Percentiles rank a stretch among this genome's conserved stretches.
These are phyloP conservation scores for Sussaba pulchella DNA, from an alignment of 2,888 invertebrate genomes.

Conservation along the genomic window DNA sequence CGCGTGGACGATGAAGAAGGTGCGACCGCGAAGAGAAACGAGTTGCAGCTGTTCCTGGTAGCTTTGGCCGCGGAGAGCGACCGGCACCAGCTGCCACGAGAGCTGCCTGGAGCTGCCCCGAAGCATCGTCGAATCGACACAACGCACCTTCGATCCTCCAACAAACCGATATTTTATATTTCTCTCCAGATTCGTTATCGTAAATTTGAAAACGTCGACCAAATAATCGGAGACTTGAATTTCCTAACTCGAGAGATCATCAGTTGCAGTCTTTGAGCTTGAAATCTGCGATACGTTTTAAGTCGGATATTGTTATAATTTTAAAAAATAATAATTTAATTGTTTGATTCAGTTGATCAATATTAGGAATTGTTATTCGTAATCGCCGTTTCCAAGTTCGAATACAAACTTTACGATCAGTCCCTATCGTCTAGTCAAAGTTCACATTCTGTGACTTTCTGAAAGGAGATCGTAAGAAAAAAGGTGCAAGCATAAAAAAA, in stretches of 20 bases:
- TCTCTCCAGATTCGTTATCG: not conserved
- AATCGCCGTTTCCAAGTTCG: too few relatives aligned
- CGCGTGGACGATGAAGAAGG: constrained; percentile 31
- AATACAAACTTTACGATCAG: not conserved
- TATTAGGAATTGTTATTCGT: too few relatives aligned
- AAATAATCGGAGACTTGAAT: too few relatives aligned
- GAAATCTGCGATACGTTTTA: too few relatives aligned
- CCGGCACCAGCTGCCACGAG: constrained; percentile 57
- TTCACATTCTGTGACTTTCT: not conserved
- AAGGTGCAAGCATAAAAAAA: too few relatives aligned
- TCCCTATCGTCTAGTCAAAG: too few relatives aligned
- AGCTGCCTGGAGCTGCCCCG: constrained; percentile 35
- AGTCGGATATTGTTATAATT: too few relatives aligned
- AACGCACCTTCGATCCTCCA: constrained; percentile 44
- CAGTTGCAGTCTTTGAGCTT: too few relatives aligned
- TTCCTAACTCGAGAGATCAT: too few relatives aligned
- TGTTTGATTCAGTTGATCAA: too few relatives aligned
- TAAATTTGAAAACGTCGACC: not conserved
- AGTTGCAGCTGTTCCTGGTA: constrained; percentile 61
- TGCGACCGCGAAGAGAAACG: constrained; percentile 48
- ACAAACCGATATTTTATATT: constrained; percentile 16
- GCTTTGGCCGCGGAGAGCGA: constrained; percentile 33
- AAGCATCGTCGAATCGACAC: constrained; percentile 38
- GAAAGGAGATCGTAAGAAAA: not conserved
- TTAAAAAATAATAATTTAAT: too few relatives aligned